Conservation (phyloP, 2,113 vertebrate genomes). For the Coryphaenoides rupestris region DNA sequence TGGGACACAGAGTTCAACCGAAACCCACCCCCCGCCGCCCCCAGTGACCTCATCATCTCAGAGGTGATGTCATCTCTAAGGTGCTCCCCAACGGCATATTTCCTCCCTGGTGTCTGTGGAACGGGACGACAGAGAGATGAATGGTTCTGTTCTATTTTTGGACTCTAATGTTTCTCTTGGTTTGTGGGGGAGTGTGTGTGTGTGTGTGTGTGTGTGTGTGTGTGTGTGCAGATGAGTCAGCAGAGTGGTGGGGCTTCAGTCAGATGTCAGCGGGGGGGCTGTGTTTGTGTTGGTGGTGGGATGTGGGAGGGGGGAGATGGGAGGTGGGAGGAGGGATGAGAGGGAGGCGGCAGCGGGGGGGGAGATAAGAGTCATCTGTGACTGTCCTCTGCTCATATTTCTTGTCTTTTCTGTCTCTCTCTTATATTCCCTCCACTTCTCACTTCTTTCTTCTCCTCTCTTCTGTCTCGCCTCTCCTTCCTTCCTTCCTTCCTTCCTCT, state of each 20-base stretch:
- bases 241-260: too few relatives aligned
- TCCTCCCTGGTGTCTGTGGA: slow-evolving; percentile 32
- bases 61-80: background rate
- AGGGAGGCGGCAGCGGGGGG: slow-evolving; percentile 6
- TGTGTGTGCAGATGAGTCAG: slow-evolving; percentile 46
- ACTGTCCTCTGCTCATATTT: background rate
- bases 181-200: slow-evolving; percentile 33
- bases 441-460: background rate
- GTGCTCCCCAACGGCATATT: slow-evolving; percentile 21
- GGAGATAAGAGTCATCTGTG: slow-evolving; percentile 10
- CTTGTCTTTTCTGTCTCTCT: background rate
- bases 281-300: too few relatives aligned
- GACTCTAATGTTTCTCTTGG: slow-evolving; percentile 33
- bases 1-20: too few relatives aligned
- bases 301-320: slow-evolving; percentile 7
- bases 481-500: background rate
- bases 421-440: background rate
- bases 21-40: too few relatives aligned
- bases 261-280: background rate
- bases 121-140: slow-evolving; percentile 14
- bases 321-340: slow-evolving; percentile 18
- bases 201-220: slow-evolving; percentile 19
- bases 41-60: too few relatives aligned
- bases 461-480: background rate
- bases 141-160: slow-evolving; percentile 51